phyloP scores from a whole-genome alignment of 2,113 vertebrate genomes.

The Labeo rohita region DNA sequence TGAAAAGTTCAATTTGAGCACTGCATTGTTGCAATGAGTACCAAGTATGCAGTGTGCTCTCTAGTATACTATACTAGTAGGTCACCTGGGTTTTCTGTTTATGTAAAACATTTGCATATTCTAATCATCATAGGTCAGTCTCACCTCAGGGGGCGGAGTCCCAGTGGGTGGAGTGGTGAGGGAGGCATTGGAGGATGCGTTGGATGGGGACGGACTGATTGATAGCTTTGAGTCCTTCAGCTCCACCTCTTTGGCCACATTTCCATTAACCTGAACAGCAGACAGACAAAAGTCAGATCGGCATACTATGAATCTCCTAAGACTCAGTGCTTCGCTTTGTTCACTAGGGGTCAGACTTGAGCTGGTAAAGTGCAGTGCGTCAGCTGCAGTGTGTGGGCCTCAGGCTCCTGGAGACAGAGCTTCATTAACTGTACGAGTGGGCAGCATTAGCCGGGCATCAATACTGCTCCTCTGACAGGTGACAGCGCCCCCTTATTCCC shows the following conservation, averaged over 20 bases:
- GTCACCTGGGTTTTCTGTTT: neutral
- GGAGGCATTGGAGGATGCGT: conserved; percentile 72
- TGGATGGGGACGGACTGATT: conserved; percentile 75
- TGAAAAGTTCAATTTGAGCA: neutral
- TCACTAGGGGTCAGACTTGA: conserved; percentile 14
- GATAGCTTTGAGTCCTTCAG: conserved; percentile 70
- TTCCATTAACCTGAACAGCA: conserved; percentile 68
- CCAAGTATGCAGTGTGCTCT: no score
- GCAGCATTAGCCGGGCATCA: conserved; percentile 19
- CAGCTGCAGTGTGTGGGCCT: neutral
- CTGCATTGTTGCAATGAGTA: neutral
- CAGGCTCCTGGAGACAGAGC: neutral
- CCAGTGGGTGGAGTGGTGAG: conserved; percentile 62
- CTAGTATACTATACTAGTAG: neutral
- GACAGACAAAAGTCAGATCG: neutral
- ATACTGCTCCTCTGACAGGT: conserved; percentile 16
- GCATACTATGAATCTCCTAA: neutral
- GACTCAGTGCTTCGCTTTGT: neutral
- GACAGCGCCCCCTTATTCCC: conserved; percentile 3
- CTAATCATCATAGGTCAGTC: neutral
- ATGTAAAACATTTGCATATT: neutral
- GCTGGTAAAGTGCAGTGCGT: neutral
- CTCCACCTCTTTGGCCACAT: conserved; percentile 55
- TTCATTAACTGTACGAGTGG: conserved; percentile 16
- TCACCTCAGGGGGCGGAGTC: conserved; percentile 71